Conservation (phyloP, 92 coral and sea anemone genomes). For the Muricea muricata region DNA sequence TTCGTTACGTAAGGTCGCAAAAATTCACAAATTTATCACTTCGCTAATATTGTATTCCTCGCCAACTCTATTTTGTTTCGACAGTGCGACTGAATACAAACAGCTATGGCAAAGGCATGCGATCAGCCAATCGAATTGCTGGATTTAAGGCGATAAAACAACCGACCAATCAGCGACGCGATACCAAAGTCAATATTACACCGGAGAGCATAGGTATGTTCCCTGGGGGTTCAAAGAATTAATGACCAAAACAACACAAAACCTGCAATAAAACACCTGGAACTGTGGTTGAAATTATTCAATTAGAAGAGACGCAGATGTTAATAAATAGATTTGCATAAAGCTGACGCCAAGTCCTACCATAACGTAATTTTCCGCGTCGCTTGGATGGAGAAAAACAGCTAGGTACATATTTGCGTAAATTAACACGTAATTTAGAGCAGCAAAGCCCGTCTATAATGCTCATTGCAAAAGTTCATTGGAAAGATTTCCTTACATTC, state of each 20-base stretch:
- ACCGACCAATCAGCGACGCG: conserved; percentile 37
- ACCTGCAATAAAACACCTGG: conserved; percentile 30
- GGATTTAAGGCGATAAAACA: not conserved
- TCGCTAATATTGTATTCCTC: conserved; percentile 21
- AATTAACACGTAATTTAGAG: conserved; percentile 18
- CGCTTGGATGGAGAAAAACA: not conserved
- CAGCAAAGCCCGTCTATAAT: not conserved
- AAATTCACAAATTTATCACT: not conserved
- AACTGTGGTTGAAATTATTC: conserved; percentile 25
- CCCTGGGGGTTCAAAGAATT: conserved; percentile 18
- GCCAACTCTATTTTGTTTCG: conserved; percentile 9
- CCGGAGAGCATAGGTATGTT: conserved; percentile 3
- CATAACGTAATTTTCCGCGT: not conserved
- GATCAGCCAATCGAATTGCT: not conserved
- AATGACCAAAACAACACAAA: not conserved
- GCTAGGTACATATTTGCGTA: conserved; percentile 5
- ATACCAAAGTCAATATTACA: not conserved
- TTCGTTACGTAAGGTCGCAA: not conserved
- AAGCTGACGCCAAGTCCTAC: not conserved
- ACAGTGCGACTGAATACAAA: conserved; percentile 19
- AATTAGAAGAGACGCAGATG: not conserved
- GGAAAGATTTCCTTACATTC: not conserved
- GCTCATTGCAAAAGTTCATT: not conserved
- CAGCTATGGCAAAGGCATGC: conserved; percentile 5
- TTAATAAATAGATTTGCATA: not conserved